phyloP scores from a whole-genome alignment of 2,113 vertebrate genomes.

The Phalacrocorax brasilianus region DNA sequence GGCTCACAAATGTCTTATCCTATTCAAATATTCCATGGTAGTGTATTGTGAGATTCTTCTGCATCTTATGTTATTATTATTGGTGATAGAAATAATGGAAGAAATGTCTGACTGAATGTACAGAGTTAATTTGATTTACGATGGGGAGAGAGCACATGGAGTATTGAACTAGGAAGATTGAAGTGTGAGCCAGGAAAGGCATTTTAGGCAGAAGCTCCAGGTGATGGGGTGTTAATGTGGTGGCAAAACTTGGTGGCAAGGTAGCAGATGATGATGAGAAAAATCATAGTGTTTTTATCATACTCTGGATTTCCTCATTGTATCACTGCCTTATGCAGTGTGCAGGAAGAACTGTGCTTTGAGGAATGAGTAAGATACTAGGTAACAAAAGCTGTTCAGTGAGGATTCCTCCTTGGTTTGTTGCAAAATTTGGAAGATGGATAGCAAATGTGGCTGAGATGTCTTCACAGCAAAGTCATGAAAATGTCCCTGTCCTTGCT shows the following conservation, averaged over 20 bases:
- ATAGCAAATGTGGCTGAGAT: background rate
- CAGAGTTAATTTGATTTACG: background rate
- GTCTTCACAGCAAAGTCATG: background rate
- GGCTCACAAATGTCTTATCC: background rate
- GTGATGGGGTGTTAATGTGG: background rate
- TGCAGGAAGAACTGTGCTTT: background rate
- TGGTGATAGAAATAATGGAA: background rate
- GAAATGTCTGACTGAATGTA: background rate
- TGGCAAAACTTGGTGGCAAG: background rate
- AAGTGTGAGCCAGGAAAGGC: background rate
- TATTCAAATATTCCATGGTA: background rate
- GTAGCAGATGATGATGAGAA: background rate
- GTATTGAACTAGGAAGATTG: background rate
- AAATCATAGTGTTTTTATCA: background rate
- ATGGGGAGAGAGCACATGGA: background rate
- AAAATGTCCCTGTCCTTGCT: background rate
- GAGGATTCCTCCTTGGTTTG: background rate
- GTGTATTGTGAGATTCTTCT: background rate
- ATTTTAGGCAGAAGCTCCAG: background rate
- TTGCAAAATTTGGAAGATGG: background rate
- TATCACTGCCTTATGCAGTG: background rate
- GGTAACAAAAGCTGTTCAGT: background rate
- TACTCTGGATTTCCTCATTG: background rate
- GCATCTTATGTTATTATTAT: background rate
- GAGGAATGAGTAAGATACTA: background rate